Base-by-base conservation (phyloP, 2,113 vertebrate species). In the Sclerurus mexicanus region DNA sequence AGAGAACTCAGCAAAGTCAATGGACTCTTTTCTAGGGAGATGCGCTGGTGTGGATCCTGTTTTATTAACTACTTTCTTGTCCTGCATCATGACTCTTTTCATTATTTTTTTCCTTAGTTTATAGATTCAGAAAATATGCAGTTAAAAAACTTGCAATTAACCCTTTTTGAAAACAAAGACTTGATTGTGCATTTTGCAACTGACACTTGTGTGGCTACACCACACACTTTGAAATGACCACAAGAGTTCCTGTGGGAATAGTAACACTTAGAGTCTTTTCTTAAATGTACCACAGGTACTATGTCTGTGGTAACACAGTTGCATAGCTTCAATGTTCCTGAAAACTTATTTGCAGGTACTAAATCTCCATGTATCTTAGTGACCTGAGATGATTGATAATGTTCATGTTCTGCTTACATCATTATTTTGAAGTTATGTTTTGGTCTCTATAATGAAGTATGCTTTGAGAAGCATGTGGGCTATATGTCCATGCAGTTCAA, bases 31-130 rank as follows among this genome's bases (percentile, higher is more conserved):
- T 53, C n/a, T 52, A 73, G 49, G 18, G 27, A 62, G 31, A 11
- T 49, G 10, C 0, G 0, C 40, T 88, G 10, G 47, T 86, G 12
- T 40, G 17, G 17, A 31, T 64, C 37, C 12, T 49, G 1, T 6
- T 73, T 77, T 52, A 22, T 79, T 50, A 37, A 40, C 14, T 69
- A 2, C 44, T 76, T 76, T 75, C 13, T 68, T 80, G 22, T 79
- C 14, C 75, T 92, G 14, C 8, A 13, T 60, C 9, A 1, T 52
- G 30, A 12, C 24, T 64, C 12, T 69, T 37, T 33, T 56, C 2
- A 4, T 30, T 39, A 28, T 14, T 14, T 78, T 24, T 11, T 3
- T 2, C 4, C 10, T 35, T 64, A n/a, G 11, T 86, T 84, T 74
- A 31, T 42, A 55, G 24, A 47, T 75, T 81, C 3, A 78, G 50